Evolutionary conservation across 2,888 invertebrate genomes (phyloP), one percentile per base, ranked within the genome.

Genomic region (Drosophila putrida): DNA sequence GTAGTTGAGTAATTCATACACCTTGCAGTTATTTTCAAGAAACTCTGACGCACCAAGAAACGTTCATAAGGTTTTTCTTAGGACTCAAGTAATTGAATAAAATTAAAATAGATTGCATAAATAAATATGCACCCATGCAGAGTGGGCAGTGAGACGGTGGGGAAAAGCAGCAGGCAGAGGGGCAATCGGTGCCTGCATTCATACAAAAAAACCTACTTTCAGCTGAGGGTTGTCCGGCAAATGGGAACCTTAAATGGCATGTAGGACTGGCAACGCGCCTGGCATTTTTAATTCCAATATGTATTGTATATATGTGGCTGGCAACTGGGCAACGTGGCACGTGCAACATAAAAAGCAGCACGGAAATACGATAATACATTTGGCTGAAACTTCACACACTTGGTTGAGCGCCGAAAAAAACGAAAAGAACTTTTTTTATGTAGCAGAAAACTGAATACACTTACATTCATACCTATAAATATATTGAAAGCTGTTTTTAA

Each of bases 261-360:
- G 80, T 78, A 85, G 66, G 62, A 59, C n/a, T 36, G 53, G 62
- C 72, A 78, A 86, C 86, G 78, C 82, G 88, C 35, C 54, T 65
- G 71, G 86, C 80, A 89, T 89, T 87, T 83, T 88, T 86, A 89
- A 89, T 88, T 77, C 71, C 55, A 78, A 57, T 64, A 51, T 51
- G 47, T 51, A 33, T 57, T 55, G 27, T 35, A 44, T 31, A 43
- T 39, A 28, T 46, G 0, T 11, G 4, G 11, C 27, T 31, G 49
- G 51, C 57, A 66, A 36, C 53, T 60, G 57, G 27, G 62, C 57
- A 57, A 57, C 44, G 63, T 27, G 63, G 75, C 74, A 74, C 78
- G 69, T 76, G 69, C 61, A 69, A 62, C 78, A 74, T 78, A 74
- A 78, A 78, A 65, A 69, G 44, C 69, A 50, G 61, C 69, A 68